A percentile compares a stretch with the other conserved stretches of the same genome.
These are phyloP conservation scores for Aotus griseimembra DNA, from an alignment of 2,797 vertebrate genomes.

Conservation along the genomic window DNA sequence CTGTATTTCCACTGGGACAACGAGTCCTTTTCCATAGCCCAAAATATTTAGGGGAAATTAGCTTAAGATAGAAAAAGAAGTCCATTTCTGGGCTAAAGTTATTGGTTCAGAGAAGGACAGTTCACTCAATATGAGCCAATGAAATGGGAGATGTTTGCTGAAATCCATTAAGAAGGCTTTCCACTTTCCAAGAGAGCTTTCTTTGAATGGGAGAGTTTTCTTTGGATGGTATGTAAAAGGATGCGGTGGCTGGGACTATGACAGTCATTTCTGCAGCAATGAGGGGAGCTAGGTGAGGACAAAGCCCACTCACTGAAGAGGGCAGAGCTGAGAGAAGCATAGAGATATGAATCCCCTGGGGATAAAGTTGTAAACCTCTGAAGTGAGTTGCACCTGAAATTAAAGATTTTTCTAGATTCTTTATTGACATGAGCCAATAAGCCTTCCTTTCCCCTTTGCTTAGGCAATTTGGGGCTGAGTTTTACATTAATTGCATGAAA, in stretches of 20 bases:
- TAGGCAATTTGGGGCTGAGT: background rate
- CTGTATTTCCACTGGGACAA: background rate
- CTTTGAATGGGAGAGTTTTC: background rate
- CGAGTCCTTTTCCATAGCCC: background rate
- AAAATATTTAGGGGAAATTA: background rate
- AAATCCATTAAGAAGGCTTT: background rate
- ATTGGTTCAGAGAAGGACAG: background rate
- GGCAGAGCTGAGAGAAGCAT: background rate
- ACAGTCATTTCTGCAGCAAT: background rate
- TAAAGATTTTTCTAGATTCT: background rate
- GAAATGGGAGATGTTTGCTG: background rate
- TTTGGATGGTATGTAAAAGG: background rate
- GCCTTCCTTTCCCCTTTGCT: background rate
- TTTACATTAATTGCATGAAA: background rate
- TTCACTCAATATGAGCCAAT: background rate
- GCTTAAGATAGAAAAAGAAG: background rate
- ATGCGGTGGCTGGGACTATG: background rate
- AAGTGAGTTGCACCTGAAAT: background rate
- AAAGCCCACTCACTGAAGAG: background rate
- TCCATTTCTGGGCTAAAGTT: background rate
- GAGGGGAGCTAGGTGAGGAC: background rate
- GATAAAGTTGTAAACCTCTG: background rate
- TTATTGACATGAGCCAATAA: background rate
- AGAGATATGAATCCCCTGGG: background rate
- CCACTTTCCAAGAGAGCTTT: background rate